Conservation (phyloP, 1,140 invertebrate genomes). For the Drosophila gunungcola region DNA sequence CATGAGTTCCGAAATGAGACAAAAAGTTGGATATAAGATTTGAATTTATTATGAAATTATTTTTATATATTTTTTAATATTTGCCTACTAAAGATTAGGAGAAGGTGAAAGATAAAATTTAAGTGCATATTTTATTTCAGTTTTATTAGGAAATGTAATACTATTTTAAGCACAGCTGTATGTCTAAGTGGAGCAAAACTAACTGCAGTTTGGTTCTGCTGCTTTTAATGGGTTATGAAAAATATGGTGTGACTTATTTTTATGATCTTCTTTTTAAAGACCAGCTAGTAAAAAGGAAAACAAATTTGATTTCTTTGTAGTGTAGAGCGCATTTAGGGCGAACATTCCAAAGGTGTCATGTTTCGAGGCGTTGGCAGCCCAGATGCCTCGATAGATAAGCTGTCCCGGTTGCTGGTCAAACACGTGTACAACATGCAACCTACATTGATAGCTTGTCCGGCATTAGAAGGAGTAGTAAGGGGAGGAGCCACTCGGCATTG, state of each 20-base stretch:
- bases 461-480: neutral
- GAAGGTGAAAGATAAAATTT: too few relatives aligned
- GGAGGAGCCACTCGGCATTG: slow-evolving; percentile 32
- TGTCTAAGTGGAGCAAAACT: too few relatives aligned
- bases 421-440: slow-evolving; percentile 49
- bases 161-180: too few relatives aligned
- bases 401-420: slow-evolving; percentile 52
- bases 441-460: slow-evolving; percentile 46
- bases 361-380: slow-evolving; percentile 64
- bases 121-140: too few relatives aligned
- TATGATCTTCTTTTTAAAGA: neutral
- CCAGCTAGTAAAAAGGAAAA: neutral
- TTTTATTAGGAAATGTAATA: too few relatives aligned
- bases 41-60: too few relatives aligned
- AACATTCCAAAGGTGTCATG: slow-evolving; percentile 64
- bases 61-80: too few relatives aligned
- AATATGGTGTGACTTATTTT: neutral
- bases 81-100: too few relatives aligned
- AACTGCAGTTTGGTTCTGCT: too few relatives aligned
- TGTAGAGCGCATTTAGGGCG: neutral
- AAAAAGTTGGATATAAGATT: too few relatives aligned
- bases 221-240: neutral
- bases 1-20: neutral
- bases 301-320: neutral
- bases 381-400: slow-evolving; percentile 81